phyloP scores from a whole-genome alignment of 2,888 invertebrate genomes.

The Coecobrya sp. region DNA sequence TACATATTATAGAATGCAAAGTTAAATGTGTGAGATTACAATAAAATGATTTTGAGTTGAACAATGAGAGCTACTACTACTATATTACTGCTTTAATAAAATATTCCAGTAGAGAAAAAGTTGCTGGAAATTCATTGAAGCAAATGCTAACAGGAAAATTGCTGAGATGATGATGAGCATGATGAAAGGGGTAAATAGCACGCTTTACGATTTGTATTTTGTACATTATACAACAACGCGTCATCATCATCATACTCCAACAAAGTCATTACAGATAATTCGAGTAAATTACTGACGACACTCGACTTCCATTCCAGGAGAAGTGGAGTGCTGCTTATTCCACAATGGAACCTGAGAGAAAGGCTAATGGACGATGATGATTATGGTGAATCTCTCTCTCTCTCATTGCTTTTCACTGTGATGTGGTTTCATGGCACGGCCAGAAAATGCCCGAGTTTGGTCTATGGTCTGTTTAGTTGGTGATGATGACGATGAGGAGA shows the following conservation, averaged over 20 bases:
- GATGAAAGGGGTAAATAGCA: slow-evolving; percentile 56
- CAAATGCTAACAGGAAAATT: slow-evolving; percentile 76
- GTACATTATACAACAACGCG: background rate
- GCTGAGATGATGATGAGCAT: slow-evolving; percentile 32
- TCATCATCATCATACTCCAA: slow-evolving; percentile 12
- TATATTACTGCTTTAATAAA: background rate
- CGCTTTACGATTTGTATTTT: too few species aligned
- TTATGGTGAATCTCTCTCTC: slow-evolving; percentile 2
- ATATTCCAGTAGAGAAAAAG: background rate
- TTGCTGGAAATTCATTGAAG: slow-evolving; percentile 60
- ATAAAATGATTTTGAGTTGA: background rate
- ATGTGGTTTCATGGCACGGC: slow-evolving; percentile 64
- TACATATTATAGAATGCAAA: background rate
- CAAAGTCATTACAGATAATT: slow-evolving; percentile 79
- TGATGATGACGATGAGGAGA: slow-evolving; percentile 49
- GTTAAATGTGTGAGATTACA: slow-evolving; percentile 24
- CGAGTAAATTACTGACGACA: slow-evolving; percentile 80
- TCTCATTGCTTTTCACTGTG: slow-evolving; percentile 5
- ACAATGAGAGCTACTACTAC: background rate
- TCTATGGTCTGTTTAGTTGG: slow-evolving; percentile 38
- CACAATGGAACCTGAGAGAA: slow-evolving; percentile 9
- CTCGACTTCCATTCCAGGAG: slow-evolving; percentile 69
- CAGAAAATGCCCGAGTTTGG: slow-evolving; percentile 56
- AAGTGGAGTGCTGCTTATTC: slow-evolving; percentile 12
- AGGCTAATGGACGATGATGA: slow-evolving; percentile 41